Evolutionary conservation across 1,140 invertebrate species (phyloP), one percentile per base, ranked within the genome.

Genomic region (Drosophila guanche): DNA sequence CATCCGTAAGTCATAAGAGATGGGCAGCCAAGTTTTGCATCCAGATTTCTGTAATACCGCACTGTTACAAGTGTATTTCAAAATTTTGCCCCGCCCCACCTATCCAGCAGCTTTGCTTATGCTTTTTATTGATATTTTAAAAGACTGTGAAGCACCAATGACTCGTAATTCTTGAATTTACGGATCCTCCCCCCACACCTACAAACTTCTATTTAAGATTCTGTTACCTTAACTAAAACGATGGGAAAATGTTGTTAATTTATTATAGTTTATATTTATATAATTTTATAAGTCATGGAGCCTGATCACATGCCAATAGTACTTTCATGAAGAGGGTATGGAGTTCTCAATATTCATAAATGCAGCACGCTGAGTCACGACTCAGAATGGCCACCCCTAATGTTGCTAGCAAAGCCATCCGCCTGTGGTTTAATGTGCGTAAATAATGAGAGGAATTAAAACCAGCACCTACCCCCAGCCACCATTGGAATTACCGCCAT

Each of bases 381-480:
- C 27, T 52, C 10, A 37, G 33, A 37, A 37, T 37, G 3, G 33
- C 10, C 33, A 12, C 25, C 25, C 25, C 29, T 10, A 37, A 37
- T 12, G 33, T 12, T 10, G 23, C 52, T 29, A 47, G 25, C 46
- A 47, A 59, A 56, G 25, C 42, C 7, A 47, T 29, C 56, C 37
- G 57, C 22, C 27, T 22, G 52, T 57, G 61, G 67, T 76, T 76
- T 73, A 79, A 65, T 65, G 62, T 76, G 73, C 73, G 73, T 76
- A 76, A 79, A 79, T 79, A 79, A 73, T 79, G 62, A 63, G 54
- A 58, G 69, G 63, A 59, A 79, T 76, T 76, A 79, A 79, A 65
- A 72, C 52, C 63, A 60, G 68, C 45, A 58, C 69, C 37, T 54
- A 54, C 56, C 51, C 47, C 51, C 51, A 48, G 29, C 56, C 12